These are phyloP conservation scores for Eurystomus glaucurus DNA, from an alignment of 2,797 vertebrate species.

Conservation along the genomic window DNA sequence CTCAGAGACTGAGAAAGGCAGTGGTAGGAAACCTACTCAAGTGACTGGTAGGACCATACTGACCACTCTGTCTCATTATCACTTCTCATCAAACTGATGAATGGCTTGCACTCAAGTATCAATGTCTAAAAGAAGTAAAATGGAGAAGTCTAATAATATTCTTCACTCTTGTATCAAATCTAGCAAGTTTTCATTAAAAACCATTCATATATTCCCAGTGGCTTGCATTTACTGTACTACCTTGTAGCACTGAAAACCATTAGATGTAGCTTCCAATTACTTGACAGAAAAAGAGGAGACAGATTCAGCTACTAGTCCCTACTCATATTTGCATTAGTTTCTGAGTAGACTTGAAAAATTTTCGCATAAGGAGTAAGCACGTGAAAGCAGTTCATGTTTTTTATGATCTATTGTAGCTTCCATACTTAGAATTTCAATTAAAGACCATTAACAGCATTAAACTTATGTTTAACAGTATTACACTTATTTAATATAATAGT, in stretches of 20 bases:
- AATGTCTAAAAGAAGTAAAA: background rate
- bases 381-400: too few relatives aligned
- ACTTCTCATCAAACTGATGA: background rate
- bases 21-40: background rate
- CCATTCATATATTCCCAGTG: background rate
- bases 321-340: background rate
- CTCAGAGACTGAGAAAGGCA: background rate
- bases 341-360: background rate
- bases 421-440: too few relatives aligned
- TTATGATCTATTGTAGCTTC: too few relatives aligned
- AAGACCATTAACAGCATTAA: too few relatives aligned
- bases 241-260: background rate
- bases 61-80: background rate
- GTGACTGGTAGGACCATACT: background rate
- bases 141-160: background rate
- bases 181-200: background rate
- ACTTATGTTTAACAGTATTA: too few relatives aligned
- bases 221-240: background rate
- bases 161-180: background rate
- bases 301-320: background rate
- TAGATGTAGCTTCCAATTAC: background rate
- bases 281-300: background rate
- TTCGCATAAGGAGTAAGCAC: background rate
- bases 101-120: background rate
- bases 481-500: too few relatives aligned